These are phyloP conservation scores for Cryptophagus acutangulus DNA, from an alignment of 2,888 invertebrate genomes.

Conservation along the genomic window DNA sequence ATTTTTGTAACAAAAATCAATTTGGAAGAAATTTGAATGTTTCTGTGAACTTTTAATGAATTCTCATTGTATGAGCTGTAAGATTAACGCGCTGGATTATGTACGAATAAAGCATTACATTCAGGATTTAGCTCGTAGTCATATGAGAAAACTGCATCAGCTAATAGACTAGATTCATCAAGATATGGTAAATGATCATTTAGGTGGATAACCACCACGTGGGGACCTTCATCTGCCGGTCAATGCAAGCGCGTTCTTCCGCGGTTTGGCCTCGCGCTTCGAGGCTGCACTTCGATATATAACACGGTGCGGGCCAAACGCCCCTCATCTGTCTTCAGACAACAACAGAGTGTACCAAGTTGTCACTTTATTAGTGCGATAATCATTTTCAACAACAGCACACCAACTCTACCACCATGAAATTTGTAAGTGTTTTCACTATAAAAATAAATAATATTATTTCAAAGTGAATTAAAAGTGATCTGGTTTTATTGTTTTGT, in stretches of 20 bases:
- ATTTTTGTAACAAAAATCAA: too few relatives aligned
- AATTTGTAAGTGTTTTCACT: slow-evolving; percentile 31
- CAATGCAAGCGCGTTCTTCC: slow-evolving; percentile 43
- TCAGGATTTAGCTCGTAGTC: too few relatives aligned
- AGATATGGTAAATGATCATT: slow-evolving; percentile 31
- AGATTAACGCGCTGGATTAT: too few relatives aligned
- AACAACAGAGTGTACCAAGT: slow-evolving; percentile 7
- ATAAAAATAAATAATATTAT: too few relatives aligned
- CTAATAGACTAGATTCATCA: slow-evolving; percentile 8
- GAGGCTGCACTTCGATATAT: slow-evolving; percentile 44
- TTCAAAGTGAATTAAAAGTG: too few relatives aligned
- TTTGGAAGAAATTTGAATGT: too few relatives aligned
- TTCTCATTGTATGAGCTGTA: too few relatives aligned
- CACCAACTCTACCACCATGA: slow-evolving; percentile 25
- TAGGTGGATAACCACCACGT: slow-evolving; percentile 32
- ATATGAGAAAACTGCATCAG: neutral
- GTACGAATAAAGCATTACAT: too few relatives aligned
- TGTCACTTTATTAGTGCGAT: slow-evolving; percentile 1
- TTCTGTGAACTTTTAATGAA: too few relatives aligned
- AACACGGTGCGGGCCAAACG: slow-evolving; percentile 30
- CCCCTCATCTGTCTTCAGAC: slow-evolving; percentile 28
- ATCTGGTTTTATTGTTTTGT: too few relatives aligned
- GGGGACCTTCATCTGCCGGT: slow-evolving; percentile 41
- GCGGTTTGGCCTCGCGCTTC: slow-evolving; percentile 40
- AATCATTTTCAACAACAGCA: slow-evolving; percentile 8